Evolutionary conservation across 2,113 vertebrate species (phyloP).

Genomic region (Tympanuchus pallidicinctus): DNA sequence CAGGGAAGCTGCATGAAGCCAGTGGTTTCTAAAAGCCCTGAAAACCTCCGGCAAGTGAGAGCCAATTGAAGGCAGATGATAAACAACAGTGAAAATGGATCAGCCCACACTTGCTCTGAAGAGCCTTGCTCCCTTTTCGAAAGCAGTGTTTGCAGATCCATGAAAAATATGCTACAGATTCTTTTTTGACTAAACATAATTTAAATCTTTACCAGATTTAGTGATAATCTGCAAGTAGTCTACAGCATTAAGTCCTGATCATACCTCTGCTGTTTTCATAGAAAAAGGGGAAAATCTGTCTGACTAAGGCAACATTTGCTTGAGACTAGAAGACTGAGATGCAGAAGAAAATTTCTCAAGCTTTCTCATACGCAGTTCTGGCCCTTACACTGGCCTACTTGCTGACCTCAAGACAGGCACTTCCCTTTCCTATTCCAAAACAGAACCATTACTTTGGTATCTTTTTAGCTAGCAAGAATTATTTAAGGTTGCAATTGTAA

Average conservation of each 20-base stretch:
- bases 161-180: not conserved
- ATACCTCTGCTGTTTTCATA: not conserved
- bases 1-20: not conserved
- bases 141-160: not conserved
- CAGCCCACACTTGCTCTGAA: not conserved
- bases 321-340: not conserved
- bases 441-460: not conserved
- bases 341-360: not conserved
- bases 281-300: not conserved
- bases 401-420: not conserved
- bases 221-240: not conserved
- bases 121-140: not conserved
- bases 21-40: not conserved
- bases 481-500: constrained; percentile 34
- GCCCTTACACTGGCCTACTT: not conserved
- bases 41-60: not conserved
- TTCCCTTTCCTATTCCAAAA: not conserved
- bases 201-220: constrained; percentile 14
- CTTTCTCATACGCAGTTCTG: not conserved
- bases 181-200: not conserved
- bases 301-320: not conserved
- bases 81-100: not conserved
- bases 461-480: constrained; percentile 17
- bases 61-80: not conserved
- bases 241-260: not conserved